A percentile compares a stretch with the other conserved stretches of the same genome.
Conservation (phyloP, 2,113 vertebrate species). For the Daubentonia madagascariensis region DNA sequence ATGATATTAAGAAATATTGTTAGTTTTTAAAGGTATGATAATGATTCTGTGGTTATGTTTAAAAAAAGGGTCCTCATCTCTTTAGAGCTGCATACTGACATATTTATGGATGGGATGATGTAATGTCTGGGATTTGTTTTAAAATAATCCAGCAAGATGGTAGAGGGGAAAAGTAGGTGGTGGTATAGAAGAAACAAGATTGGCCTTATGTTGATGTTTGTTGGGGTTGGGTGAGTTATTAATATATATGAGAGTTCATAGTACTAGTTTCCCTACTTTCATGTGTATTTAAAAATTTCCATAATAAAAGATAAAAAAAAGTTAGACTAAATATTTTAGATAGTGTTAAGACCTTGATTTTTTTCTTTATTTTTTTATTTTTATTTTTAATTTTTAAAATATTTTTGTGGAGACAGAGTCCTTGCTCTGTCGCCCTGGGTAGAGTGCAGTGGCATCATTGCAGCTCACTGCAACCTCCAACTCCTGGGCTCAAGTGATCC, state of each 20-base stretch:
- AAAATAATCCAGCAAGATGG: background rate
- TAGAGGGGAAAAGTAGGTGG: background rate
- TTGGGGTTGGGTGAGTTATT: background rate
- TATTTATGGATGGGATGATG: background rate
- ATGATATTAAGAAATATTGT: background rate
- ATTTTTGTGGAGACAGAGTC: too few species aligned
- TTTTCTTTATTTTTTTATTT: background rate
- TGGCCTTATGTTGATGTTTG: background rate
- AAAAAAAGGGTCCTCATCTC: background rate
- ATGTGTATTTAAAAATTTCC: background rate
- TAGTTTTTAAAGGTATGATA: background rate
- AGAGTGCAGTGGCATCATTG: too few species aligned
- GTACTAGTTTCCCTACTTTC: background rate
- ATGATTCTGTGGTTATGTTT: background rate
- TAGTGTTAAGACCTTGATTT: background rate
- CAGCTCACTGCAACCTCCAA: too few species aligned
- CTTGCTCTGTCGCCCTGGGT: too few species aligned
- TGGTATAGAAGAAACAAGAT: background rate
- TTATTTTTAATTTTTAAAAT: too few species aligned
- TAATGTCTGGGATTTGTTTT: background rate
- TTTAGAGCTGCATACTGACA: background rate
- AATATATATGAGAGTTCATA: background rate
- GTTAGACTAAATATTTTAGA: background rate
- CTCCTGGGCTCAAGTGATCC: too few species aligned
- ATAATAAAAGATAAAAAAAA: background rate